These are phyloP conservation scores for Micronisus gabar DNA, from an alignment of 2,113 vertebrate species.

Conservation along the genomic window DNA sequence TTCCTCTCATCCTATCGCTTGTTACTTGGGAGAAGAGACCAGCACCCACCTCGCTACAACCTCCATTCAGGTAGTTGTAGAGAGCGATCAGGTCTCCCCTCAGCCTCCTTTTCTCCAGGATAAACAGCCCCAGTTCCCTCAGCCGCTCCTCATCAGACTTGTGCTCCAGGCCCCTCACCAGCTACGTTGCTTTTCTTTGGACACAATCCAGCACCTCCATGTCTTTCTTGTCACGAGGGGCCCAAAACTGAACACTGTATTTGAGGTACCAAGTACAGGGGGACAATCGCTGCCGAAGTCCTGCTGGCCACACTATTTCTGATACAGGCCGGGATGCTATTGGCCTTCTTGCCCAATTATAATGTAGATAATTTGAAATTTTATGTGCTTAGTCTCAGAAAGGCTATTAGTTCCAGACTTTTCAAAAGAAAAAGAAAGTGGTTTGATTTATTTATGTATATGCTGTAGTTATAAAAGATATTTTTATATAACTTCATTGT, in stretches of 20 bases:
- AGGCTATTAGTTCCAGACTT: neutral
- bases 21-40: neutral
- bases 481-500: neutral
- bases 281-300: too few relatives aligned
- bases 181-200: neutral
- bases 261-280: accelerated
- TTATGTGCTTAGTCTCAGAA: neutral
- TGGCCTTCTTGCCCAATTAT: neutral
- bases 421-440: neutral
- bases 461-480: neutral
- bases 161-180: neutral
- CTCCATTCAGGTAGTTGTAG: neutral
- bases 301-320: neutral
- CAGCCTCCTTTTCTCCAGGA: neutral
- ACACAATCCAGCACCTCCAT: neutral
- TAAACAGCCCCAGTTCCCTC: neutral
- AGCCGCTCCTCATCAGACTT: neutral
- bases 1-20: neutral
- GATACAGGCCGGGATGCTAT: neutral
- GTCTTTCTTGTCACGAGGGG: neutral
- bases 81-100: neutral
- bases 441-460: neutral
- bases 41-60: neutral
- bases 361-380: neutral
- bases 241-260: neutral